Evolutionary conservation across 2,113 vertebrate species (phyloP).

Genomic region (Phaethon lepturus): DNA sequence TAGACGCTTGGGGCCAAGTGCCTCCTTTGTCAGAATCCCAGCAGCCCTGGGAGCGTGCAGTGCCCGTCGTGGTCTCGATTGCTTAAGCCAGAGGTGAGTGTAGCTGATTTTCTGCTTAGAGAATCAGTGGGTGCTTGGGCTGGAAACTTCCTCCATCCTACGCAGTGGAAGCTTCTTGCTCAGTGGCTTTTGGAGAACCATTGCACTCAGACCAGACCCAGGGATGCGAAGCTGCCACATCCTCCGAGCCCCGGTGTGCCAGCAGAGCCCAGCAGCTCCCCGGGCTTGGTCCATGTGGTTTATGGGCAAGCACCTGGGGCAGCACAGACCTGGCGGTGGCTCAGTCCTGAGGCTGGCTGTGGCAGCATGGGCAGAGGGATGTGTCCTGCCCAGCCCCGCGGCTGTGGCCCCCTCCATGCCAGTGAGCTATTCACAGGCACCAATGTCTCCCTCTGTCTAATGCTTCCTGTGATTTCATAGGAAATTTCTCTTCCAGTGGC

Average conservation of each 20-base stretch:
- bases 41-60: fast-evolving
- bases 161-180: neutral
- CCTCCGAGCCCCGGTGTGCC: fast-evolving
- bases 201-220: neutral
- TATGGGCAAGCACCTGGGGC: neutral
- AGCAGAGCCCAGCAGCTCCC: neutral
- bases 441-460: neutral
- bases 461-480: constrained; percentile 25
- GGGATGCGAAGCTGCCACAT: neutral
- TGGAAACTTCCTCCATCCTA: neutral
- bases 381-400: neutral
- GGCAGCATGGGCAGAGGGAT: neutral
- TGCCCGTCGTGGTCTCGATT: fast-evolving
- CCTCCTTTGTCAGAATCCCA: neutral
- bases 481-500: neutral
- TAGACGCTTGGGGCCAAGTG: neutral
- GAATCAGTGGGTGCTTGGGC: neutral
- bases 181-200: neutral
- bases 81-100: neutral
- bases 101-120: neutral
- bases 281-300: fast-evolving
- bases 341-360: neutral
- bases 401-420: neutral
- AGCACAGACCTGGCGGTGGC: neutral
- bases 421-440: neutral